phyloP scores from a whole-genome alignment of 2,888 invertebrate species.

The Drosophila mettleri region DNA sequence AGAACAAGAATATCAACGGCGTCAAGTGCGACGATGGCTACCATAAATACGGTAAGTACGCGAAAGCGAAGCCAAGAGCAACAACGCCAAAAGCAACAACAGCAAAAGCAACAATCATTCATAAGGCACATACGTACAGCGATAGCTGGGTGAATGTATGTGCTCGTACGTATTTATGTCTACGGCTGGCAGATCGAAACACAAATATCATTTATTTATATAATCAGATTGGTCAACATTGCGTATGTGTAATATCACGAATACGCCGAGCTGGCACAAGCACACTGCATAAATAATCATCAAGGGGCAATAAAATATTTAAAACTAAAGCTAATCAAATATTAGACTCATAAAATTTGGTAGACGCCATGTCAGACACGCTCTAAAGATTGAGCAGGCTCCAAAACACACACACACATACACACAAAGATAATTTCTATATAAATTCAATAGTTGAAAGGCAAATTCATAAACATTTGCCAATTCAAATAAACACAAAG shows the following conservation, averaged over 20 bases:
- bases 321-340: slow-evolving; percentile 39
- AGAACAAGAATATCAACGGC: slow-evolving; percentile 68
- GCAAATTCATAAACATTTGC: slow-evolving; percentile 38
- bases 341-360: slow-evolving; percentile 47
- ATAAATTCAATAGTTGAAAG: slow-evolving; percentile 37
- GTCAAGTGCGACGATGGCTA: slow-evolving; percentile 83
- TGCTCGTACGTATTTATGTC: slow-evolving; percentile 4
- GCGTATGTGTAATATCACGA: slow-evolving; percentile 47
- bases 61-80: slow-evolving; percentile 38
- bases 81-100: slow-evolving; percentile 12
- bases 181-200: slow-evolving; percentile 25
- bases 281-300: slow-evolving; percentile 39
- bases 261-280: slow-evolving; percentile 22
- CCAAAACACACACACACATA: not conserved
- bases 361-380: slow-evolving; percentile 41
- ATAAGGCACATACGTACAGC: slow-evolving; percentile 20
- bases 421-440: slow-evolving; percentile 1
- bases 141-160: not conserved
- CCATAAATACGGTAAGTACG: slow-evolving; percentile 85
- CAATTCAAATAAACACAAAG: slow-evolving; percentile 23
- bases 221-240: slow-evolving; percentile 45
- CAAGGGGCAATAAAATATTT: slow-evolving; percentile 39
- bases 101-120: slow-evolving; percentile 54
- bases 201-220: slow-evolving; percentile 48
- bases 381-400: slow-evolving; percentile 1